Evolutionary conservation across 2,113 vertebrate species (phyloP).

Genomic region (Ochotona curzoniae): DNA sequence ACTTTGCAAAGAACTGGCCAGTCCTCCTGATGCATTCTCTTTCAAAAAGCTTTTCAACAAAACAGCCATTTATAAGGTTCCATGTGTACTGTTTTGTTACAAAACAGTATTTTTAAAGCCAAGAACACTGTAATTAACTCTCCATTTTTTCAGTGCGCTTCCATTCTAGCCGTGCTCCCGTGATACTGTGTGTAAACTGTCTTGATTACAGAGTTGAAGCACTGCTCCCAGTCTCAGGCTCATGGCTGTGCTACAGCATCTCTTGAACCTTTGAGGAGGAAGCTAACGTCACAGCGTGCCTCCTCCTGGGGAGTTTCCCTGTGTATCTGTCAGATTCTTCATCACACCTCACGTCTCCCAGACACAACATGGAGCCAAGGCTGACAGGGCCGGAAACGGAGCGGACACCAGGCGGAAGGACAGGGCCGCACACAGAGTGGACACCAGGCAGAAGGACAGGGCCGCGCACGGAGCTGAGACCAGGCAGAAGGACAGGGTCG

Average conservation of each 20-base stretch:
- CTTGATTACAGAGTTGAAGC: neutral
- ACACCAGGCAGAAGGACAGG: too few relatives aligned
- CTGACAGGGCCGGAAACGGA: accelerated
- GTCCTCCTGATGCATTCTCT: neutral
- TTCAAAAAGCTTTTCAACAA: neutral
- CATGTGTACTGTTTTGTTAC: neutral
- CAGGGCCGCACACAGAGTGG: too few relatives aligned
- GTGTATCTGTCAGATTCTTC: accelerated
- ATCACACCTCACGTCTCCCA: neutral
- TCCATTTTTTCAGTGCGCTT: neutral
- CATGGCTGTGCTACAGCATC: neutral
- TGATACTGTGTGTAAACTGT: neutral
- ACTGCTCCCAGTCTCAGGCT: neutral
- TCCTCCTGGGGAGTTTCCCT: neutral
- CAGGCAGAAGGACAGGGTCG: neutral
- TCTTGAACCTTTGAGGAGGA: neutral
- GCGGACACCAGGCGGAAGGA: too few relatives aligned
- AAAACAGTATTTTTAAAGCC: neutral
- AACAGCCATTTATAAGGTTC: neutral
- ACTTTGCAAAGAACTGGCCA: neutral
- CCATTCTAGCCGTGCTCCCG: neutral
- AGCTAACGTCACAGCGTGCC: neutral
- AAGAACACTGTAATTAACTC: neutral
- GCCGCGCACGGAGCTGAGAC: too few relatives aligned
- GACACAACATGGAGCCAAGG: accelerated